Evolutionary conservation across 2,113 vertebrate genomes (phyloP), one percentile per base, ranked within the genome.

Genomic region (Eublepharis macularius): DNA sequence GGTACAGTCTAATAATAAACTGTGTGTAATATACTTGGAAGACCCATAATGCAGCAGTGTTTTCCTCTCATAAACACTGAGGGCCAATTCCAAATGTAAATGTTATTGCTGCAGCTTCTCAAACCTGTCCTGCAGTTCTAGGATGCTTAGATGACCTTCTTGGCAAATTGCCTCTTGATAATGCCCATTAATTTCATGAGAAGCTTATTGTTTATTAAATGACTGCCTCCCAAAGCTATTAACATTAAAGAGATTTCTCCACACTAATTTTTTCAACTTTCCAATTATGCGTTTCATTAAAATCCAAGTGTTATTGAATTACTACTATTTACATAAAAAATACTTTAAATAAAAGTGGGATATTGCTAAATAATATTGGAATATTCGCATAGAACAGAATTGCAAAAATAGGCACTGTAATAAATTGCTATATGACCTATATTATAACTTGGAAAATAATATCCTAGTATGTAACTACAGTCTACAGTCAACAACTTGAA

Each of bases 241-340:
- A 87, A 68, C 24, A 47, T 70, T 4, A 89, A 72, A 14, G 1
- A 2, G 11, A 60, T 87, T 92, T 92, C 76, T 80, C 43, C n/a
- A 86, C 79, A 76, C 24, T 19, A 76, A 1, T 45, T 66, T 69
- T 8, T 0, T 83, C 89, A 90, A 88, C 5, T 76, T 95, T 83
- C 43, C 51, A 70, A 82, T 90, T 90, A 87, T 87, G 17, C 54
- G 39, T n/a, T 84, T 90, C 51, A 81, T 84, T 90, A 85, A 89
- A 78, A 89, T 17, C 29, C 80, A 47, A 12, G 4, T 73, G 49
- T 5, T n/a, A 43, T 75, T 89, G 36, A 80, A 19, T 57, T 70
- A 69, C 65, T 43, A 5, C 0, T 65, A 29, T 2, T 68, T 83
- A 76, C 51, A 89, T 66, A 47, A 76, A 87, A 87, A n/a, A 83